These are phyloP conservation scores for Hemicrepidius hirtus DNA, from an alignment of 2,888 invertebrate genomes.

Conservation along the genomic window DNA sequence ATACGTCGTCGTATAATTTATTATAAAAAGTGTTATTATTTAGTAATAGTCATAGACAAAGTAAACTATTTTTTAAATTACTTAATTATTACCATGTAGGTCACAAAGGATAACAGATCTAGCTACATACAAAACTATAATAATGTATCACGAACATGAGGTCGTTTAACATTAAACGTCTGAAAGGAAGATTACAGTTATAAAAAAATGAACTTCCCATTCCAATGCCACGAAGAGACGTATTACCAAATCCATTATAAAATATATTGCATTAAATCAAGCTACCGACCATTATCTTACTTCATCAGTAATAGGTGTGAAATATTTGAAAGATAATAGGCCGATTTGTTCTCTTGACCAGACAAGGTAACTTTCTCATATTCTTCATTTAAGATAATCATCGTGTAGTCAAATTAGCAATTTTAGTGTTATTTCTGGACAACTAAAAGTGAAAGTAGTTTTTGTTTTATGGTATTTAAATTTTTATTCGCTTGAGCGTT, in stretches of 20 bases:
- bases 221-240: neutral
- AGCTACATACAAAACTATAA: no score
- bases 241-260: slow-evolving; percentile 1
- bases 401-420: slow-evolving; percentile 22
- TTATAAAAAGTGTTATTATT: no score
- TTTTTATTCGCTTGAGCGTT: slow-evolving; percentile 33
- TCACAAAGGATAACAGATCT: no score
- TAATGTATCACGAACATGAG: no score
- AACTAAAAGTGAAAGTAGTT: slow-evolving; percentile 45
- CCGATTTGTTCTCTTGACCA: neutral
- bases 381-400: slow-evolving; percentile 31
- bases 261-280: neutral
- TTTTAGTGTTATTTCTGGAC: slow-evolving; percentile 32
- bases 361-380: slow-evolving; percentile 26
- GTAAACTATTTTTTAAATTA: no score
- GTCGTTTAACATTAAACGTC: no score
- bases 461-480: slow-evolving; percentile 42
- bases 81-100: no score
- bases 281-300: neutral
- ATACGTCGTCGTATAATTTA: no score
- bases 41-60: no score
- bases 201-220: neutral
- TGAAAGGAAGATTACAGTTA: neutral
- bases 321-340: neutral
- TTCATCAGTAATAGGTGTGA: slow-evolving; percentile 2